These are phyloP conservation scores for Ciconia maguari DNA, from an alignment of 2,113 vertebrate species.

Conservation along the genomic window DNA sequence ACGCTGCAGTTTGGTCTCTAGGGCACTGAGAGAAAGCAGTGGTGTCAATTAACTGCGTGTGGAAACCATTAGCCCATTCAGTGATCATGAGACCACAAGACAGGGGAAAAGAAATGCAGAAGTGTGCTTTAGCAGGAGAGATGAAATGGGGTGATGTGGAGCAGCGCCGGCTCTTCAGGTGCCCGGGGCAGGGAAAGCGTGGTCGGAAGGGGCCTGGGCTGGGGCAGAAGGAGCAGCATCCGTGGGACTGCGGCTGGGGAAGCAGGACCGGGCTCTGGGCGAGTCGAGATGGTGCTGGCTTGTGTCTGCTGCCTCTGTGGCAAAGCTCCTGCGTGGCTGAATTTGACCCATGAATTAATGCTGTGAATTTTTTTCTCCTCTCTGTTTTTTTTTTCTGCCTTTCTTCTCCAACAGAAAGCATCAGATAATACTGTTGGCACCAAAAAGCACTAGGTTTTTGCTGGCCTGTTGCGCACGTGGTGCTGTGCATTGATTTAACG, in stretches of 20 bases:
- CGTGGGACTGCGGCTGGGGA: rapidly evolving
- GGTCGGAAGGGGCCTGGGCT: background rate
- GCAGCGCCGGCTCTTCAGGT: background rate
- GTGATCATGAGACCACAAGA: background rate
- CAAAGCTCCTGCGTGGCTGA: background rate
- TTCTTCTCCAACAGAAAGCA: background rate
- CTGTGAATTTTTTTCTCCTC: background rate
- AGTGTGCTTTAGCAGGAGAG: background rate
- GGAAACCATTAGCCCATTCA: background rate
- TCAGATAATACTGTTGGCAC: background rate
- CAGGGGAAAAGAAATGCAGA: background rate
- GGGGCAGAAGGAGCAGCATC: background rate
- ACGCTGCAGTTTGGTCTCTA: background rate
- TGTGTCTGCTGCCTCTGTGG: background rate
- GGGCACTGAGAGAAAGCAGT: background rate
- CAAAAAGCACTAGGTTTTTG: background rate
- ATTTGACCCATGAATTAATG: background rate
- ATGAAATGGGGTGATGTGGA: background rate
- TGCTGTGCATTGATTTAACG: background rate
- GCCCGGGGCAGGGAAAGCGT: rapidly evolving
- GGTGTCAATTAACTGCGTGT: background rate
- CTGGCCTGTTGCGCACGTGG: background rate
- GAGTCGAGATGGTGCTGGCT: background rate
- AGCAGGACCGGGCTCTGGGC: background rate
- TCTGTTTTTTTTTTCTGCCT: background rate